phyloP scores from a whole-genome alignment of 2,797 vertebrate species.

The Microctenopoma steveboyesi region DNA sequence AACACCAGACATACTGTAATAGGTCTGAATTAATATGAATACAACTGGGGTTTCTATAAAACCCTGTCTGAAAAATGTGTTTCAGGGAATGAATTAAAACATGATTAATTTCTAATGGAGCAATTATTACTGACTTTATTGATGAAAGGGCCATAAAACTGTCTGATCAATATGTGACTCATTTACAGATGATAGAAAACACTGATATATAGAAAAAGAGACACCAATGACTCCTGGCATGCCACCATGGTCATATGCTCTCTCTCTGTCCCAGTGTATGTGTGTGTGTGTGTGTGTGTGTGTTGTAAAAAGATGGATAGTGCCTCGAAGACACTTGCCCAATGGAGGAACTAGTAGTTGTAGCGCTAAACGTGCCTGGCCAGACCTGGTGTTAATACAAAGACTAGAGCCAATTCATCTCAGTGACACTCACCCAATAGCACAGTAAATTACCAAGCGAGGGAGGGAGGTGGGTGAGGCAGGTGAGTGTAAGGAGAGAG shows the following conservation, averaged over 20 bases:
- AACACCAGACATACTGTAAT: not conserved
- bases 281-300: slow-evolving; percentile 19
- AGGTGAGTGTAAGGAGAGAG: slow-evolving; percentile 29
- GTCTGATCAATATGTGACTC: slow-evolving; percentile 45
- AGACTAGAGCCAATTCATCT: slow-evolving; percentile 67
- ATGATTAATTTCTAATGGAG: slow-evolving; percentile 52
- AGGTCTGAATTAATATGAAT: slow-evolving; percentile 3
- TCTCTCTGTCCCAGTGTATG: slow-evolving; percentile 9
- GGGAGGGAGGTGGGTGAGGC: slow-evolving; percentile 5
- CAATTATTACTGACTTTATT: slow-evolving; percentile 44
- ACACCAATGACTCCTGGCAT: slow-evolving; percentile 37
- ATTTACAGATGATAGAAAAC: slow-evolving; percentile 42
- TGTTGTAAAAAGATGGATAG: slow-evolving; percentile 49
- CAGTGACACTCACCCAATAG: slow-evolving; percentile 71
- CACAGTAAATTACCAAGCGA: slow-evolving; percentile 62
- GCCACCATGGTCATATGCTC: slow-evolving; percentile 17
- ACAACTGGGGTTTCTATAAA: slow-evolving; percentile 6
- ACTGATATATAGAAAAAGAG: slow-evolving; percentile 42
- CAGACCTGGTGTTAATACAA: slow-evolving; percentile 60
- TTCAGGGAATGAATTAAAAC: slow-evolving; percentile 42
- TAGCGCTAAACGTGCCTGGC: slow-evolving; percentile 49
- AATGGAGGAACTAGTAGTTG: slow-evolving; percentile 50
- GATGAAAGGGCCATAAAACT: slow-evolving; percentile 52
- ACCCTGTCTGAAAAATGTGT: slow-evolving; percentile 13
- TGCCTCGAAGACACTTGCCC: slow-evolving; percentile 44